These are phyloP conservation scores for Paguma larvata DNA, from an alignment of 2,797 vertebrate species.

Conservation along the genomic window DNA sequence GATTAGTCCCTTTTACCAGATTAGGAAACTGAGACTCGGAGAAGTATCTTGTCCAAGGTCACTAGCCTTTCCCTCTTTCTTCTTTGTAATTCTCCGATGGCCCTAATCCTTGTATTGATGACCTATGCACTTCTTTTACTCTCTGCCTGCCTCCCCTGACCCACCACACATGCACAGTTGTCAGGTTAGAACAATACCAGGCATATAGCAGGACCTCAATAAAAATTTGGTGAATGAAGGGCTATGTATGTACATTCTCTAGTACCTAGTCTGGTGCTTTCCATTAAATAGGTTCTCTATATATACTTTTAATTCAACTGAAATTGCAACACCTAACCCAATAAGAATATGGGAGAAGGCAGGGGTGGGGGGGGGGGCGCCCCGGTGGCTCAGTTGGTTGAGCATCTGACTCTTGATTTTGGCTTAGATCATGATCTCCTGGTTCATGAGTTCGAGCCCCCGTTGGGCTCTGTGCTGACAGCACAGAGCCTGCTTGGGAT, in stretches of 20 bases:
- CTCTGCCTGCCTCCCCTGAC: neutral
- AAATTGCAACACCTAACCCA: neutral
- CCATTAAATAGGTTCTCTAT: conserved; percentile 1
- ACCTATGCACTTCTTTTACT: neutral
- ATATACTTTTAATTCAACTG: neutral
- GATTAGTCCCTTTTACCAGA: neutral
- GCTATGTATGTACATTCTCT: neutral
- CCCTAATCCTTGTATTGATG: neutral
- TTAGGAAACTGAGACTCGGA: neutral
- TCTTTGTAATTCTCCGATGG: neutral
- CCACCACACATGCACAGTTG: neutral
- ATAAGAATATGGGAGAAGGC: neutral
- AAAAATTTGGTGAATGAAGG: conserved; percentile 17
- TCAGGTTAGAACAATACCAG: conserved; percentile 19
- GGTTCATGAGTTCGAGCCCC: too few species aligned
- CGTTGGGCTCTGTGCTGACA: too few species aligned
- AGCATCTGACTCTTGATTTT: too few species aligned
- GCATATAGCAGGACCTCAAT: neutral
- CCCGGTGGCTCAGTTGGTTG: too few species aligned
- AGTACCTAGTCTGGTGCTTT: neutral
- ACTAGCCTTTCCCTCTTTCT: neutral
- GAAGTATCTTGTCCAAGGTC: neutral
- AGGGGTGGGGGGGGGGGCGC: too few species aligned
- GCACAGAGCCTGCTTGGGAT: too few species aligned
- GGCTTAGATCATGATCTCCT: too few species aligned